phyloP scores from a whole-genome alignment of 2,113 vertebrate genomes.

The Indri indri region DNA sequence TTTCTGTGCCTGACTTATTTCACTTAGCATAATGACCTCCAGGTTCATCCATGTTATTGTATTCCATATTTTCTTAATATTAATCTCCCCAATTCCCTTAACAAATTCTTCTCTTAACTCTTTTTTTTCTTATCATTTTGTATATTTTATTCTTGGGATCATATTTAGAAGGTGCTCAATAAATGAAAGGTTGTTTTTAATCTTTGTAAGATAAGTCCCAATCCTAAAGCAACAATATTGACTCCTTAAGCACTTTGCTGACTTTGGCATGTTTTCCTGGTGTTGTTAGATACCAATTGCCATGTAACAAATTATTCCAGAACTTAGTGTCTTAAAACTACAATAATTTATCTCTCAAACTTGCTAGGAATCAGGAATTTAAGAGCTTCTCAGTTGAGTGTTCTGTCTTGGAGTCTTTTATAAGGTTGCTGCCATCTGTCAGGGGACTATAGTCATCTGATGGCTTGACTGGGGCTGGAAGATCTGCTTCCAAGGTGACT shows the following conservation, averaged over 20 bases:
- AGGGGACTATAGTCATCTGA: neutral
- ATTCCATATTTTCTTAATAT: neutral
- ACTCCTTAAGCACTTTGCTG: neutral
- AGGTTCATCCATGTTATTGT: neutral
- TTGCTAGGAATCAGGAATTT: neutral
- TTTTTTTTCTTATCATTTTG: neutral
- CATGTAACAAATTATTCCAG: constrained; percentile 1
- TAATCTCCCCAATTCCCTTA: neutral
- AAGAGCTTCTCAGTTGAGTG: neutral
- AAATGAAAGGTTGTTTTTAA: neutral
- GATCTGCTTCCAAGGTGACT: neutral
- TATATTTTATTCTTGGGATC: constrained; percentile 5
- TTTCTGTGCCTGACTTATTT: neutral
- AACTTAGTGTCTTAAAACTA: constrained; percentile 11
- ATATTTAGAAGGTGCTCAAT: neutral
- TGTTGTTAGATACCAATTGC: neutral
- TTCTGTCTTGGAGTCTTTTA: neutral
- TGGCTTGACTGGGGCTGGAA: neutral
- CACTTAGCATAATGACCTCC: neutral
- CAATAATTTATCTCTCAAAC: neutral
- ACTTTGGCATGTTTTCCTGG: neutral
- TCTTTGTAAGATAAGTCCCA: neutral
- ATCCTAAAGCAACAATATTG: neutral
- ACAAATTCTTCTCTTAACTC: neutral
- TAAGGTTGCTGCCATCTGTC: neutral